A percentile compares a stretch with the other conserved stretches of the same genome.
These are phyloP conservation scores for Himalopsyche kuldschensis DNA, from an alignment of 2,888 invertebrate genomes.

Conservation along the genomic window DNA sequence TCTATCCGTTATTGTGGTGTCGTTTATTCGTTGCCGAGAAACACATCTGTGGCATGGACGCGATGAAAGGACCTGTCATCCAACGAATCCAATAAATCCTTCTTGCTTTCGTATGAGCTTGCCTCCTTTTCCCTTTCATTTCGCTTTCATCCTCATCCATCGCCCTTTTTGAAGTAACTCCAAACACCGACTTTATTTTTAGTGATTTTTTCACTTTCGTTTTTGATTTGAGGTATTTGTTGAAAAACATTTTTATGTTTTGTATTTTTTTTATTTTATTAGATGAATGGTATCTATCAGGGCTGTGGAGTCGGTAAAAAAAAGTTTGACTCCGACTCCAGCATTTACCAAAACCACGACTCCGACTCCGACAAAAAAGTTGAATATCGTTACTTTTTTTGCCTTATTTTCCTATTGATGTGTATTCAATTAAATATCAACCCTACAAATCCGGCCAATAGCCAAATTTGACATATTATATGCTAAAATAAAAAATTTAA, in stretches of 20 bases:
- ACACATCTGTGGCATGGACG: constrained; percentile 20
- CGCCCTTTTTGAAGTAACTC: neutral
- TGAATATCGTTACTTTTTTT: too few relatives aligned
- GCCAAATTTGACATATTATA: too few relatives aligned
- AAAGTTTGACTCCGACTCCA: too few relatives aligned
- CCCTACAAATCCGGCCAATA: too few relatives aligned
- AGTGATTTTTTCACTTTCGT: neutral
- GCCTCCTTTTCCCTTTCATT: neutral
- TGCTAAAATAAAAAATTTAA: too few relatives aligned
- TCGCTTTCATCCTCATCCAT: neutral
- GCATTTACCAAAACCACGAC: too few relatives aligned
- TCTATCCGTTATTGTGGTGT: constrained; percentile 16
- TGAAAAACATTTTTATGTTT: neutral
- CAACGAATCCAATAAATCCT: constrained; percentile 36
- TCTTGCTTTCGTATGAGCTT: neutral
- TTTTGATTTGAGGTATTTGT: neutral
- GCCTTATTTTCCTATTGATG: too few relatives aligned
- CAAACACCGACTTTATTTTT: neutral
- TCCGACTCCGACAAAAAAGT: too few relatives aligned
- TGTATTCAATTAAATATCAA: too few relatives aligned
- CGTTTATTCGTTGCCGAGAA: neutral
- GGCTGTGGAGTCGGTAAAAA: too few relatives aligned
- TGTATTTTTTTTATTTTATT: too few relatives aligned
- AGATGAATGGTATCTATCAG: too few relatives aligned
- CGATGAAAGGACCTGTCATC: constrained; percentile 35